These are phyloP conservation scores for Morpho deidamia DNA, from an alignment of 2,888 invertebrate genomes.

Conservation along the genomic window DNA sequence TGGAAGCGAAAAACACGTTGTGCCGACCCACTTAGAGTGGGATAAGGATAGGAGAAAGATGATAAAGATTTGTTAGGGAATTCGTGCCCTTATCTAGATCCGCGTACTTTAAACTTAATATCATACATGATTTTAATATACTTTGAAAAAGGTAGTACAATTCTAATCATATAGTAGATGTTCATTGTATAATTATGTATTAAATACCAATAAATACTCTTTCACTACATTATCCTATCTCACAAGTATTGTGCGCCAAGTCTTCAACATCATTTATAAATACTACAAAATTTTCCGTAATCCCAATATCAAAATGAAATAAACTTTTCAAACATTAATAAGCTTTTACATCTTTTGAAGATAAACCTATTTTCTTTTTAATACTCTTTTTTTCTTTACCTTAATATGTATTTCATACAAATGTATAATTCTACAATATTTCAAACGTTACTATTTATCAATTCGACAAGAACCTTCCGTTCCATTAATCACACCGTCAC, in stretches of 20 bases:
- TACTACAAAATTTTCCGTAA: slow-evolving; percentile 39
- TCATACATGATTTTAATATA: no score
- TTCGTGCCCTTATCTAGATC: background rate
- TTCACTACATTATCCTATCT: slow-evolving; percentile 55
- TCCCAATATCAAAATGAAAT: slow-evolving; percentile 28
- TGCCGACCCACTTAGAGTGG: no score
- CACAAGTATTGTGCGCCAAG: slow-evolving; percentile 73
- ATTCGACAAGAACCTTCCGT: slow-evolving; percentile 9
- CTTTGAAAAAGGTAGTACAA: slow-evolving; percentile 16
- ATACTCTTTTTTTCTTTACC: slow-evolving; percentile 3
- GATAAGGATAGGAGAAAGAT: no score
- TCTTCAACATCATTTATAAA: slow-evolving; percentile 52
- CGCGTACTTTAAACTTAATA: no score
- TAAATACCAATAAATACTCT: slow-evolving; percentile 48
- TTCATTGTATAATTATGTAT: slow-evolving; percentile 33
- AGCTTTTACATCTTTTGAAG: slow-evolving; percentile 26
- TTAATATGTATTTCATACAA: slow-evolving; percentile 18
- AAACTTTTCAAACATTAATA: slow-evolving; percentile 18
- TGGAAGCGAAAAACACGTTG: no score
- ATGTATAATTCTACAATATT: slow-evolving; percentile 4
- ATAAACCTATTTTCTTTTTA: slow-evolving; percentile 14
- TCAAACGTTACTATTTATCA: background rate
- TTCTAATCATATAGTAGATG: slow-evolving; percentile 13
- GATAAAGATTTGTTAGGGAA: no score
- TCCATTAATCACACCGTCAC: slow-evolving; percentile 29